These are phyloP conservation scores for Morone chrysops DNA, from an alignment of 2,113 vertebrate genomes.

Conservation along the genomic window DNA sequence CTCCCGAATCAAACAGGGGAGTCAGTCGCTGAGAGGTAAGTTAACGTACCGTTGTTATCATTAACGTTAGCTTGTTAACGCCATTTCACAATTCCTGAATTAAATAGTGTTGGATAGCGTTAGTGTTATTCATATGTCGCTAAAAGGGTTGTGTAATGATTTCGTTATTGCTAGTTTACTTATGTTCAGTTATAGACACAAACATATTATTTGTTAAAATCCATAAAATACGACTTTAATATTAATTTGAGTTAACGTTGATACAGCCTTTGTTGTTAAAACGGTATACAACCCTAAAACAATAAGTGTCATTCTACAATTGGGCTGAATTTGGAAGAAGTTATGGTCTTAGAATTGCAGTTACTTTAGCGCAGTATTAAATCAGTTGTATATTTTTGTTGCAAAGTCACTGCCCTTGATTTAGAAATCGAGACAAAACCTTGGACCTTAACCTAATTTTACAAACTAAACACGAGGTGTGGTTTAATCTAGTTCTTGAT, in stretches of 20 bases:
- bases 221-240: neutral
- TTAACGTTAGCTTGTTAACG: neutral
- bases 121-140: too few relatives aligned
- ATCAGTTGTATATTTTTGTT: too few relatives aligned
- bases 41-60: slow-evolving; percentile 35
- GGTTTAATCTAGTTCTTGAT: neutral
- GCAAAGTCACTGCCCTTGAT: neutral
- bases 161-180: neutral
- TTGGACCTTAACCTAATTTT: neutral
- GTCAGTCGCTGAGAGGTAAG: slow-evolving; percentile 59
- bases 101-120: too few relatives aligned
- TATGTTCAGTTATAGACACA: neutral
- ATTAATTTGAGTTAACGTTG: neutral
- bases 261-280: neutral
- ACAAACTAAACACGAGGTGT: neutral
- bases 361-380: too few relatives aligned
- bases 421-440: neutral
- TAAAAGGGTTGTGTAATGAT: neutral
- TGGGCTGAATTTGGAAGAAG: too few relatives aligned
- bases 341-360: neutral
- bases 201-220: neutral
- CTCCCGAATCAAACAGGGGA: neutral
- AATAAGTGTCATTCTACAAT: neutral
- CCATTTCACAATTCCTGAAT: neutral
- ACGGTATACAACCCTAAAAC: neutral